Evolutionary conservation across 1,140 invertebrate genomes (phyloP), one percentile per base, ranked within the genome.

Genomic region (Polypedilum pembai): DNA sequence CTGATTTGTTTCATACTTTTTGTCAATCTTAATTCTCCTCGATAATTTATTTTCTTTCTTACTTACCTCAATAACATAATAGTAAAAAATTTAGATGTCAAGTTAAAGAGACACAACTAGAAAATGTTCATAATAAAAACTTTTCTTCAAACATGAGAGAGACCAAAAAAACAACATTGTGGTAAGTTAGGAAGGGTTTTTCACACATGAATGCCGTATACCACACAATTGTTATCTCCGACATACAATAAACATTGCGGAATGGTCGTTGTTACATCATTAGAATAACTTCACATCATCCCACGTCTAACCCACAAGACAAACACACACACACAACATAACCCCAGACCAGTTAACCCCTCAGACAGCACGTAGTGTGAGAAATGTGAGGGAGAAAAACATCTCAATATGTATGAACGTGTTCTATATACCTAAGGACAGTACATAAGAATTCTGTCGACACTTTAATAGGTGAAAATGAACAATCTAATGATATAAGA

Each of bases 241-340:
- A 12, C 45, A 45, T 8, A 56, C 45, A 56, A 56, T 56, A 56
- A 56, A 56, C 45, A 56, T 56, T 56, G 45, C 45, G 45, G 45
- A 56, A 56, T 56, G 45, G 45, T 56, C 45, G 45, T 56, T 56
- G 24, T 33, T 56, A 56, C 45, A 56, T 56, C 45, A 56, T 56
- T 56, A 56, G 45, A 56, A 56, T 56, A 56, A 56, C 45, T 56
- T 56, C 15, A 56, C 45, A 56, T 12, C 24, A 33, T 33, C 24
- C 45, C 41, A 56, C n/a, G 45, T 56, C 12, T 56, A 56, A 33
- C 45, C 45, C 45, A 56, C 45, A 56, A 56, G n/a, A 56, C n/a
- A 33, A 33, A 33, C 24, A 33, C n/a, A 33, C 24, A 33, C 5
- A 33, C 24, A 33, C 24, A 33, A 33, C 24, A 33, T 5, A 33